A percentile compares a stretch with the other conserved stretches of the same genome.
Conservation (phyloP, 1,140 invertebrate genomes). For the Andricus grossulariae region DNA sequence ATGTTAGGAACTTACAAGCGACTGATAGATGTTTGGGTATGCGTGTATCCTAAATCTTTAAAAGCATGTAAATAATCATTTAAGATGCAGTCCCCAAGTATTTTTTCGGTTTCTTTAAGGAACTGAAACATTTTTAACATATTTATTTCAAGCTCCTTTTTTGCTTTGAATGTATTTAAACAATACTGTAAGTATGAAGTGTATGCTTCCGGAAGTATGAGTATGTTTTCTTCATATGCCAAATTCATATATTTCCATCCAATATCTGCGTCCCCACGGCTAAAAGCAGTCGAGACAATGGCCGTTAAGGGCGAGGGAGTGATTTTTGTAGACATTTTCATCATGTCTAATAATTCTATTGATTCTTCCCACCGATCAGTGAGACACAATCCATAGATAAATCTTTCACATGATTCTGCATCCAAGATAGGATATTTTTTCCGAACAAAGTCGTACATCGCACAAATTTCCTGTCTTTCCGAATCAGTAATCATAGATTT, state of each 20-base stretch:
- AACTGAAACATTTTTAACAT: slow-evolving; percentile 75
- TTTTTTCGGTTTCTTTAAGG: slow-evolving; percentile 56
- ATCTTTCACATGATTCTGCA: slow-evolving; percentile 75
- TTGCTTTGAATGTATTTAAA: slow-evolving; percentile 69
- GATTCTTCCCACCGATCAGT: slow-evolving; percentile 80
- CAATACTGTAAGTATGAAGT: slow-evolving; percentile 73
- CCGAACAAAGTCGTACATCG: slow-evolving; percentile 75
- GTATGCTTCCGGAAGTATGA: slow-evolving; percentile 59
- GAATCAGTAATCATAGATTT: slow-evolving; percentile 60
- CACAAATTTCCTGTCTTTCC: slow-evolving; percentile 77
- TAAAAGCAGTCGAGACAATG: slow-evolving; percentile 77
- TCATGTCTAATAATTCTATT: slow-evolving; percentile 78
- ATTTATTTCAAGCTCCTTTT: slow-evolving; percentile 62
- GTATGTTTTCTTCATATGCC: slow-evolving; percentile 60
- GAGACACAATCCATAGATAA: slow-evolving; percentile 79
- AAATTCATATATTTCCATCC: slow-evolving; percentile 76
- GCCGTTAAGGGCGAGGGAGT: background rate
- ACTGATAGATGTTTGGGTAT: background rate
- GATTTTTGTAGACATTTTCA: slow-evolving; percentile 71
- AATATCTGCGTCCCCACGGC: slow-evolving; percentile 74
- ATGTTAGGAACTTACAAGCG: slow-evolving; percentile 12
- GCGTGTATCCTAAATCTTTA: background rate
- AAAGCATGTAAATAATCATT: slow-evolving; percentile 34
- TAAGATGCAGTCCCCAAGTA: slow-evolving; percentile 38
- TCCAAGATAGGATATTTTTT: slow-evolving; percentile 79